phyloP scores from a whole-genome alignment of 2,797 vertebrate genomes.

The Melopsittacus undulatus region DNA sequence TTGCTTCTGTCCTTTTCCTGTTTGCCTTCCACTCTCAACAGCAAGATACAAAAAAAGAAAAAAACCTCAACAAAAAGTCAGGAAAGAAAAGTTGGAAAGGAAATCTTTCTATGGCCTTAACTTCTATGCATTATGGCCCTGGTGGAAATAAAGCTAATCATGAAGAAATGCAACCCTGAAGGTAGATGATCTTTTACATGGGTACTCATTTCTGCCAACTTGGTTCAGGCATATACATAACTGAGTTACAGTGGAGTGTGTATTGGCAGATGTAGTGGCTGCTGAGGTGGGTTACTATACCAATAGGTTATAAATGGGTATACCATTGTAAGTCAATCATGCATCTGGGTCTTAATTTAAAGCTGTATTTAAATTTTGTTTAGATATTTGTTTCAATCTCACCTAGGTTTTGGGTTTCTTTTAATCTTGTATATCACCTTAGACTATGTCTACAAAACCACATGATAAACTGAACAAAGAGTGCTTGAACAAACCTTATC shows the following conservation, averaged over 20 bases:
- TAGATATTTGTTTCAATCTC: neutral
- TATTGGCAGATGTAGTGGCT: neutral
- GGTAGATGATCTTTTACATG: neutral
- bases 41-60: too few species aligned
- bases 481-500: neutral
- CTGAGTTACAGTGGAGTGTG: fast-evolving
- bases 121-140: neutral
- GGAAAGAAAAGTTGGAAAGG: neutral
- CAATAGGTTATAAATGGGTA: neutral
- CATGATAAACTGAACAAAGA: neutral
- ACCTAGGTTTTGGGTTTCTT: neutral
- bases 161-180: neutral
- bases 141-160: neutral
- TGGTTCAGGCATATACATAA: neutral
- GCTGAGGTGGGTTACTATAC: neutral
- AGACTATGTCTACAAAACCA: neutral
- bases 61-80: neutral
- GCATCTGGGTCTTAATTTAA: neutral
- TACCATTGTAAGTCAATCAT: neutral
- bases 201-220: neutral
- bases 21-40: neutral
- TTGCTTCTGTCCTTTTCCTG: neutral
- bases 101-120: neutral
- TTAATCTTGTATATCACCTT: neutral
- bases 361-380: neutral